Percentiles rank a stretch among this genome's conserved stretches.
Conservation (phyloP, 2,888 invertebrate genomes). For the Euplexia lucipara region DNA sequence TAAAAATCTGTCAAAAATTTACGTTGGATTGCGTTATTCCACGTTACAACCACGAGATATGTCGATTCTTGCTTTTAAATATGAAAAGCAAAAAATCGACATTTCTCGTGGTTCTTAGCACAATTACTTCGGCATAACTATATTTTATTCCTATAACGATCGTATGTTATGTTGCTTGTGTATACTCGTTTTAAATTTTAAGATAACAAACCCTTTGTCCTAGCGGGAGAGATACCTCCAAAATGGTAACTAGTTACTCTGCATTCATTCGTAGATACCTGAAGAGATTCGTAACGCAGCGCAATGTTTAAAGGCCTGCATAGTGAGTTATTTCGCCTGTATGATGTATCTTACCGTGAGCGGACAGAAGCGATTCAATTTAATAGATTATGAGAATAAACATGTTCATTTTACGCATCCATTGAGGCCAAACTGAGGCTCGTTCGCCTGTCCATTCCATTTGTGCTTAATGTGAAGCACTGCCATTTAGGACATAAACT, state of each 20-base stretch:
- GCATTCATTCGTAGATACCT: neutral
- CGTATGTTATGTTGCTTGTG: neutral
- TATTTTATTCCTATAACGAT: neutral
- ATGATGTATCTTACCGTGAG: too few species aligned
- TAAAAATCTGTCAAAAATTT: constrained; percentile 11
- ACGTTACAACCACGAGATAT: too few species aligned
- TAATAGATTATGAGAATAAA: too few species aligned
- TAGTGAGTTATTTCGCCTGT: neutral
- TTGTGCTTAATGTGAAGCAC: constrained; percentile 7
- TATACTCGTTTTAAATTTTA: constrained; percentile 1
- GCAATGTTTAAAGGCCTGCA: neutral
- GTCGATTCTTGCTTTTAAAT: too few species aligned
- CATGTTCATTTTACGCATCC: neutral
- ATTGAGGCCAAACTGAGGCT: neutral
- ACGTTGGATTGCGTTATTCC: neutral
- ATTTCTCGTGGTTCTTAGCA: neutral
- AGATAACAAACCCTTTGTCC: constrained; percentile 13
- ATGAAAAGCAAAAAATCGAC: too few species aligned
- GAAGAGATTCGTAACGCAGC: neutral
- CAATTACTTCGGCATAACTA: constrained; percentile 3
- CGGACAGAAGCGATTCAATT: too few species aligned
- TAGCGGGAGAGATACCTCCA: constrained; percentile 2
- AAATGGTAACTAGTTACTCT: neutral
- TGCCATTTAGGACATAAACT: constrained; percentile 21
- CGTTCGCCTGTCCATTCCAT: neutral